Evolutionary conservation across 2,888 invertebrate species (phyloP), one percentile per base, ranked within the genome.

Genomic region (Pomacea canaliculata): DNA sequence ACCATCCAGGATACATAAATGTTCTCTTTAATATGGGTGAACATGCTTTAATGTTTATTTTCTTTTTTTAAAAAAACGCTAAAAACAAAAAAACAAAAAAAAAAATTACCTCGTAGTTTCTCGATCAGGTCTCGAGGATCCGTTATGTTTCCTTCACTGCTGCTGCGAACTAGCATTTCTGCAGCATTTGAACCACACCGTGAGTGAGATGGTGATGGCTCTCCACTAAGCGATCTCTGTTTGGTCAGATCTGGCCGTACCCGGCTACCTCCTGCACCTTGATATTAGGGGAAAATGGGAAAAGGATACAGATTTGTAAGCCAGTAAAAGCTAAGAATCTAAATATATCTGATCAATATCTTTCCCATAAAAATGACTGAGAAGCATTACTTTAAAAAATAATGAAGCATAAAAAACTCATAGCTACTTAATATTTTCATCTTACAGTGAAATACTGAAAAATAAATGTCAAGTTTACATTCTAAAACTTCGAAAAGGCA

Each of bases 131-230:
- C 85, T 23, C 76, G 73, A 1, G 86, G 84, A 69, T 84, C 85
- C 27, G 85, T 81, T 48, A 89, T 80, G 81, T 89, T 89, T 23
- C 88, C 88, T 78, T 89, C 89, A 81, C 89, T 89, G 82, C 85
- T 89, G 77, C 87, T 86, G 19, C 89, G 77, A 67, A 89, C 79
- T 9, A 83, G 78, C 13, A 83, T 80, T 49, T 87, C 86, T 4
- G 86, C 83, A 27, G 86, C 84, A 48, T 83, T 82, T 12, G 88
- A 87, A 9, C 85, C 84, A 49, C 84, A 84, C n/a, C 88, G 77
- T 18, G 87, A 86, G 73, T 86, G 87, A 73, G 86, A 79, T 4
- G 88, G 89, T 9, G 89, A 89, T 18, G 88, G 87, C 51, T 88
- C 87, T 4, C 88, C 88, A 80, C 89, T 89, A 71, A 87, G 79